Base-by-base conservation (phyloP, 2,888 invertebrate species). In the Zaprionus obscuricornis region DNA sequence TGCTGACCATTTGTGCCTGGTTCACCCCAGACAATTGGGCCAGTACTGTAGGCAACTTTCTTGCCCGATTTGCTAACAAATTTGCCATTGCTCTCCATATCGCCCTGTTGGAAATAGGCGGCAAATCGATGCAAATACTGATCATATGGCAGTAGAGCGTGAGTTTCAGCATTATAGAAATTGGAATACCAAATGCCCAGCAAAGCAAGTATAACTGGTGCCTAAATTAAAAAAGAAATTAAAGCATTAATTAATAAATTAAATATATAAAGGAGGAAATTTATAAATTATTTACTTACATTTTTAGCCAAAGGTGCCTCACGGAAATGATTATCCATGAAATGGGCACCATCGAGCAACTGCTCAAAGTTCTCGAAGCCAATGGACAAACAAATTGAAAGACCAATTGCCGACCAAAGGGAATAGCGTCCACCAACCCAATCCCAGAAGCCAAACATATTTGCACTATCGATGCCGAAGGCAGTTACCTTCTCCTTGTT, bases 391-490 rank as follows among this genome's bases (percentile, higher is more conserved):
- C 96, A 96, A 89, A 99, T 98, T 2, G 98, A 98, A 13, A 99
- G 92, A 26, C 99, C 99, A 91, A 99, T 99, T 2, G 99, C 99
- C 0, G 99, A 99, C 99, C 99, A 99, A 6, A 99, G 92, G 0
- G 99, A 99, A 83, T 95, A 95, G 87, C 99, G 94, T 76, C 99
- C 99, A 24, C 99, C 99, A 34, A 99, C 99, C 98, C 99, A 99
- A 91, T 99, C 99, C 99, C 99, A 99, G 91, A 99, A 99, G 14
- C 96, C 98, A 91, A 99, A 99, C 98, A 99, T 99, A 89, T 99
- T 99, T 74, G 94, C 94, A 69, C 96, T 93, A 89, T 98, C 96
- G 84, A 99, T 99, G 10, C 99, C 99, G 91, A 99, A 99, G 24
- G 96, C 97, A 14, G 95, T 95, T n/a, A 98, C 99, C 90, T 98